Base-by-base conservation (phyloP, 2,113 vertebrate genomes). In the Pan troglodytes region DNA sequence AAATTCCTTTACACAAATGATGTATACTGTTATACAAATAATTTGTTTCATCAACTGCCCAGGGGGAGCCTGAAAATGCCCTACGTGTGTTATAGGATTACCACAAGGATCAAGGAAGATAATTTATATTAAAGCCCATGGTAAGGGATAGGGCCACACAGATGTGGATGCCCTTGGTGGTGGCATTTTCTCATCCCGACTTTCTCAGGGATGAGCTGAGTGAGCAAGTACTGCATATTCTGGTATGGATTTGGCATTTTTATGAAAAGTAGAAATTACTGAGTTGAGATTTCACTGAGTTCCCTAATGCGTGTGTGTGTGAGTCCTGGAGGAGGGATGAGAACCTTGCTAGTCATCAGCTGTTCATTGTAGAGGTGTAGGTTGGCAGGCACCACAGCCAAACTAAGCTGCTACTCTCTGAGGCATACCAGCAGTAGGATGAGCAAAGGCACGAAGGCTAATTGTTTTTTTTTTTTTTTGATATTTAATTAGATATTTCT, bases 381-480 rank as follows among this genome's bases (percentile, higher is more conserved):
- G 57, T 81, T 55, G 88, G 25, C 27, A 55, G 59, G 4, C 1
- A 8, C 38, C 9, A 73, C 9, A 67, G 13, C 52, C n/a, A 86
- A 85, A 76, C 35, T 32, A 23, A 43, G 1, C 11, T n/a, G n/a
- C 16, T 88, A 2, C 38, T 87, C 52, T 25, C 30, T 1, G 14
- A 67, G n/a, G 50, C 23, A 40, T 75, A 57, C 35, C 7, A 73
- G 45, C 4, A 45, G 55, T 40, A 86, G 43, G 45, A 25, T 59
- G 61, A 86, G 43, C 27, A 52, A 76, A 64, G 25, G 4, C 55
- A 40, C 20, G 38, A 90, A 91, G 32, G 70, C 11, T 38, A 88
- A 85, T 90, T 75, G 59, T 64, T 95, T 96, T 50, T 96, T n/a
- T 64, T 95, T 96, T 50, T 50, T 40, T 45, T 48, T 17, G 40